Conservation (phyloP, 2,888 invertebrate species). For the Xiphydria camelus region DNA sequence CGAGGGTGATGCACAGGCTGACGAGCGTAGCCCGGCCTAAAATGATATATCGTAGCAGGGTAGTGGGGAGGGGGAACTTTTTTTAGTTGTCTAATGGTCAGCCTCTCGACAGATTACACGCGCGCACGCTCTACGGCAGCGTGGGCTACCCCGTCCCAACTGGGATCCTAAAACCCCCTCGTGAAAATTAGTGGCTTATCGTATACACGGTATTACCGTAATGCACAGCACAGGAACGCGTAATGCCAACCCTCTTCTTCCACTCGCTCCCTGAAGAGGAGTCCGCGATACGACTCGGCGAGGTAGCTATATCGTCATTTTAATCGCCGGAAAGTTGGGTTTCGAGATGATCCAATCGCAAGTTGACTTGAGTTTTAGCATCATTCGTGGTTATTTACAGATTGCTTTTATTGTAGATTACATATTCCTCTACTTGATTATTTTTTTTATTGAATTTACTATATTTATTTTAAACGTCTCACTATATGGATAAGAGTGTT, state of each 20-base stretch:
- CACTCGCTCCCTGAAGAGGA: not conserved
- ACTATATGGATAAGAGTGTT: no score
- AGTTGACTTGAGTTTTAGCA: no score
- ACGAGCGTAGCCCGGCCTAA: slow-evolving; percentile 12
- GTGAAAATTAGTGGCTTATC: slow-evolving; percentile 53
- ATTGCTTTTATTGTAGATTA: no score
- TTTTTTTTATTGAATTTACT: no score
- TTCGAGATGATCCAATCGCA: no score
- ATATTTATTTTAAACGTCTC: no score
- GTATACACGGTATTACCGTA: slow-evolving; percentile 45
- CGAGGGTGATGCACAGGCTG: slow-evolving; percentile 19
- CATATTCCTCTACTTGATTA: no score
- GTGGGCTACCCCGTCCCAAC: slow-evolving; percentile 34
- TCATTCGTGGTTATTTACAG: no score
- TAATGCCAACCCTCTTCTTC: slow-evolving; percentile 18
- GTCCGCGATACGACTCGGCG: no score
- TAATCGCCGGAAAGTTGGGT: no score
- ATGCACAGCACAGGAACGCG: slow-evolving; percentile 39
- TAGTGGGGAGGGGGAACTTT: slow-evolving; percentile 27
- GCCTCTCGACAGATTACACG: slow-evolving; percentile 51
- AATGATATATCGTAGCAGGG: slow-evolving; percentile 50
- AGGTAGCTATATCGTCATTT: no score
- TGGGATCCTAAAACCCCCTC: slow-evolving; percentile 44
- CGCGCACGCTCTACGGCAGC: slow-evolving; percentile 32
- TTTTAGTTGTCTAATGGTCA: slow-evolving; percentile 43